These are phyloP conservation scores for Epizoanthus illoricatus DNA, from an alignment of 92 coral and sea anemone species.

Conservation along the genomic window DNA sequence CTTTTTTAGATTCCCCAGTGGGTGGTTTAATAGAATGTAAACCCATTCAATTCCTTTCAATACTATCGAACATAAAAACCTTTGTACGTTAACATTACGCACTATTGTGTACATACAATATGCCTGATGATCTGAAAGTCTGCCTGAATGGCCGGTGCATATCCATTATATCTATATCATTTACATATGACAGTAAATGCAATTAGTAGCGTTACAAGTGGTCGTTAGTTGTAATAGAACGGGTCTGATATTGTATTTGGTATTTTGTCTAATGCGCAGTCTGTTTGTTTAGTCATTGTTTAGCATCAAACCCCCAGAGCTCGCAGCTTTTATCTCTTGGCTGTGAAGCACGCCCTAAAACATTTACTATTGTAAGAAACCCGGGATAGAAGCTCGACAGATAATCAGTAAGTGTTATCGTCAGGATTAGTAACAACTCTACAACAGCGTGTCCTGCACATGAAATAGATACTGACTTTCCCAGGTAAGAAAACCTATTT, in stretches of 20 bases:
- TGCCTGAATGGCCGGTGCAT: slow-evolving; percentile 61
- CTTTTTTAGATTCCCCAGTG: slow-evolving; percentile 74
- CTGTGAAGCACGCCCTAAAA: slow-evolving; percentile 83
- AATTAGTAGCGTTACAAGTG: slow-evolving; percentile 87
- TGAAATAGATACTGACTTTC: slow-evolving; percentile 50
- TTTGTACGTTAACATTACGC: slow-evolving; percentile 81
- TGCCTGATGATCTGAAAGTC: slow-evolving; percentile 74
- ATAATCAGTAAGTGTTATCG: slow-evolving; percentile 63
- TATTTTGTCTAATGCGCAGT: slow-evolving; percentile 95
- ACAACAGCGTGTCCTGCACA: slow-evolving; percentile 46
- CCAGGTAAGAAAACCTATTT: slow-evolving; percentile 55
- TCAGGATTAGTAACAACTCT: slow-evolving; percentile 54
- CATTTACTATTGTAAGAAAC: slow-evolving; percentile 62
- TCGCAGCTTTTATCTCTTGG: slow-evolving; percentile 73
- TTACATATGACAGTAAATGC: slow-evolving; percentile 89
- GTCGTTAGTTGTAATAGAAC: slow-evolving; percentile 87
- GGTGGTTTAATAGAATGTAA: slow-evolving; percentile 64
- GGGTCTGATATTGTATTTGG: slow-evolving; percentile 82
- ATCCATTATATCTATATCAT: slow-evolving; percentile 85
- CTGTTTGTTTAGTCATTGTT: slow-evolving; percentile 99
- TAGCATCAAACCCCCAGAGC: slow-evolving; percentile 91
- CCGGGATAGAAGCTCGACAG: slow-evolving; percentile 46
- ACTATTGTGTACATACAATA: slow-evolving; percentile 73
- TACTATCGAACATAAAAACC: slow-evolving; percentile 68
- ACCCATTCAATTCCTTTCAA: slow-evolving; percentile 65